A percentile compares a stretch with the other conserved stretches of the same genome.
phyloP scores from a whole-genome alignment of 23 tunicate genomes.

The Halocynthia aurantium region DNA sequence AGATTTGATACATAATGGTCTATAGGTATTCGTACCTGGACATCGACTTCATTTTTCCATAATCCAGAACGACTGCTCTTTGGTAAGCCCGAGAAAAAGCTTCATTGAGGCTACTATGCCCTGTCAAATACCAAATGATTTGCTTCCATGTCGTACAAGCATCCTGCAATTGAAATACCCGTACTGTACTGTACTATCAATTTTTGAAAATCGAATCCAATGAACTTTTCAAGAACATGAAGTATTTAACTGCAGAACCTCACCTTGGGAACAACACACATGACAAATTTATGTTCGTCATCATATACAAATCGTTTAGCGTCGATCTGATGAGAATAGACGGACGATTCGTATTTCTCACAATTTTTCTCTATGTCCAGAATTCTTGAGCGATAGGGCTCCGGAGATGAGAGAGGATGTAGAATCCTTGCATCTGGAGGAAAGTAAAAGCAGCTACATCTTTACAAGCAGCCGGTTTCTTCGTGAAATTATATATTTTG shows the following conservation, averaged over 20 bases:
- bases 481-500: no score
- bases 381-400: slow-evolving; percentile 20
- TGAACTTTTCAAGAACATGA: no score
- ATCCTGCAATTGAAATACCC: slow-evolving; percentile 7
- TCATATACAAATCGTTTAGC: slow-evolving; percentile 39
- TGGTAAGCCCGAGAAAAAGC: neutral
- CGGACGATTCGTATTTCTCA: neutral
- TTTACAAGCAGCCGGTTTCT: no score
- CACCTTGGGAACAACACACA: slow-evolving; percentile 75
- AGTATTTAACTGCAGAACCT: neutral
- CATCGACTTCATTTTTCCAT: slow-evolving; percentile 23
- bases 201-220: no score
- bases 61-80: slow-evolving; percentile 6
- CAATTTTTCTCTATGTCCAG: slow-evolving; percentile 2
- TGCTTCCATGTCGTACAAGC: slow-evolving; percentile 72
- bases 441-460: neutral
- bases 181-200: no score
- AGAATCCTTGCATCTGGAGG: neutral
- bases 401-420: slow-evolving; percentile 14
- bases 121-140: slow-evolving; percentile 40
- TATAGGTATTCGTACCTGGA: slow-evolving; percentile 1
- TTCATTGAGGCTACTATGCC: slow-evolving; percentile 6
- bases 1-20: no score
- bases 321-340: slow-evolving; percentile 13
- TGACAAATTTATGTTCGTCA: slow-evolving; percentile 35